Conservation (phyloP, 1,140 invertebrate genomes). For the Brachionus plicatilis region DNA sequence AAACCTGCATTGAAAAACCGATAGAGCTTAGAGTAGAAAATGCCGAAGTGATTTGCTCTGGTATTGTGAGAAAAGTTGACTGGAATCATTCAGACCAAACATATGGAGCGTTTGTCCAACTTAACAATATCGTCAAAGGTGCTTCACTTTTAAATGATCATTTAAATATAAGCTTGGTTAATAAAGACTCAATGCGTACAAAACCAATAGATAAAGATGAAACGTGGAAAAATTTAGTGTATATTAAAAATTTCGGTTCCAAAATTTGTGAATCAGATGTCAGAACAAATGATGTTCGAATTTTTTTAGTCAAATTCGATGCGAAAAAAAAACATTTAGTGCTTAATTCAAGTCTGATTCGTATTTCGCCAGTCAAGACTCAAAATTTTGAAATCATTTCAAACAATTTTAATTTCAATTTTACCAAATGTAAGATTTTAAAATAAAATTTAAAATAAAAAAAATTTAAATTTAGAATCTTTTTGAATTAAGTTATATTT, state of each 20-base stretch:
- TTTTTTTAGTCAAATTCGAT: background rate
- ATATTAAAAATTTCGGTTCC: background rate
- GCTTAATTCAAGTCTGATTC: background rate
- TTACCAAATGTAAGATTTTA: constrained; percentile 1
- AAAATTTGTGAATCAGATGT: constrained; percentile 3
- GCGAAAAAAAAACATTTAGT: background rate
- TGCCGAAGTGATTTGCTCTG: background rate
- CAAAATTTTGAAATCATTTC: constrained; percentile 14
- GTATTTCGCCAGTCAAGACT: background rate
- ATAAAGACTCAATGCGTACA: background rate
- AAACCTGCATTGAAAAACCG: background rate
- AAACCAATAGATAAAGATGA: background rate
- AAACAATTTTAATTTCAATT: background rate
- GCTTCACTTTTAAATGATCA: background rate
- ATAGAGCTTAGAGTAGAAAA: background rate
- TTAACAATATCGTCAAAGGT: constrained; percentile 3
- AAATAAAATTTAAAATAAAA: background rate
- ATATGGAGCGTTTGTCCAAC: background rate
- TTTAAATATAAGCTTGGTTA: background rate
- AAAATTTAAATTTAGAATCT: background rate
- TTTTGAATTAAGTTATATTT: background rate
- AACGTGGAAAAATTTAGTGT: background rate
- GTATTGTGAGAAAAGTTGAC: background rate
- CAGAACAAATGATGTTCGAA: background rate
- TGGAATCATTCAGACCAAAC: background rate